A percentile compares a stretch with the other conserved stretches of the same genome.
Conservation (phyloP, 2,888 invertebrate genomes). For the Malthinus seriepunctatus region DNA sequence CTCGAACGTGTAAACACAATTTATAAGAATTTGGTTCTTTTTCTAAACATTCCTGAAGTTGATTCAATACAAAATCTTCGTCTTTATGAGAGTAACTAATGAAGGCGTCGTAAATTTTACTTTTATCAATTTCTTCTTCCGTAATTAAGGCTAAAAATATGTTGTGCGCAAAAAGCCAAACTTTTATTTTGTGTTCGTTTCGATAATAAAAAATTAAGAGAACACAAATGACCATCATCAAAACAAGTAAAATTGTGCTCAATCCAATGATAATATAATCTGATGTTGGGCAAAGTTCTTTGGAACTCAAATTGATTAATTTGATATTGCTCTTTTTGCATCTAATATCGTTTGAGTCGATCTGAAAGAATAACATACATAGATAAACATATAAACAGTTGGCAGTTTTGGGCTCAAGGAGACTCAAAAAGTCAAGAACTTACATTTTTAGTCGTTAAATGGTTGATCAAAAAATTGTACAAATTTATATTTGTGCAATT, state of each 20-base stretch:
- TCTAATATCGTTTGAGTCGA: not conserved
- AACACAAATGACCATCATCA: slow-evolving; percentile 47
- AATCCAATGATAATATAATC: slow-evolving; percentile 22
- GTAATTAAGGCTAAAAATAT: slow-evolving; percentile 65
- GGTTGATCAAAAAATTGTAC: not conserved
- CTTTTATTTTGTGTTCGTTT: slow-evolving; percentile 65
- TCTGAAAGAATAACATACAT: not conserved
- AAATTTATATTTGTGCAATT: not conserved
- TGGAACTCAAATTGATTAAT: not conserved
- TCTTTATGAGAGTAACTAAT: slow-evolving; percentile 62
- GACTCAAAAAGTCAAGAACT: too few relatives aligned
- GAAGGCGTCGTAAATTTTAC: slow-evolving; percentile 75
- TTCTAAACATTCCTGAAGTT: slow-evolving; percentile 56
- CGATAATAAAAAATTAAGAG: slow-evolving; percentile 56
- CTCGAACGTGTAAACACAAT: slow-evolving; percentile 74
- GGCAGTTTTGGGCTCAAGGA: too few relatives aligned
- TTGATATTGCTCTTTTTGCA: not conserved
- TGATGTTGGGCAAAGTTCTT: not conserved
- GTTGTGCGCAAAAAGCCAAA: slow-evolving; percentile 67
- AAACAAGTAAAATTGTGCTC: not conserved
- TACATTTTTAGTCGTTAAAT: not conserved
- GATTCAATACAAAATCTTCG: not conserved
- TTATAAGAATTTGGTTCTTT: slow-evolving; percentile 64
- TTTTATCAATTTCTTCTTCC: slow-evolving; percentile 70
- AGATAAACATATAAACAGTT: not conserved